Percentiles rank a stretch among this genome's conserved stretches.
Conservation (phyloP, 1,140 invertebrate genomes). For the Drosophila malerkotliana region DNA sequence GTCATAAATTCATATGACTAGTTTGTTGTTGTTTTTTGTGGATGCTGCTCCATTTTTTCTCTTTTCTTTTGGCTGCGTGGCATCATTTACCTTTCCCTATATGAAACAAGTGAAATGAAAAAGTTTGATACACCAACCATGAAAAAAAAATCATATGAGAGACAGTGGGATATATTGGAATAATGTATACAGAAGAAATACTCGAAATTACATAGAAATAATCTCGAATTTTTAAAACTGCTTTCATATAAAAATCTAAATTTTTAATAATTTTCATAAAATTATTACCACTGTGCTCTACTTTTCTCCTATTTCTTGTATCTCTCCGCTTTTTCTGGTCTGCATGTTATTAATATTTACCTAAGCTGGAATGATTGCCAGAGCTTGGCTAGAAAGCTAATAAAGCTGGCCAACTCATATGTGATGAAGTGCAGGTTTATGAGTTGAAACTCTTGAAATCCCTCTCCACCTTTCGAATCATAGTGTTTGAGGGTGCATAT, state of each 20-base stretch:
- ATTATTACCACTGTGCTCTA: slow-evolving; percentile 17
- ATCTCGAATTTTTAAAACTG: no score
- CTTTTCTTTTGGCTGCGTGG: slow-evolving; percentile 10
- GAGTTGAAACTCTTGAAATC: slow-evolving; percentile 28
- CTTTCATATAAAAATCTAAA: no score
- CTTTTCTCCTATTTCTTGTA: slow-evolving; percentile 4
- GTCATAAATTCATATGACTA: slow-evolving; percentile 80
- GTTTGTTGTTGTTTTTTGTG: slow-evolving; percentile 53
- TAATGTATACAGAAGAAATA: no score
- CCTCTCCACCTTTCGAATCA: slow-evolving; percentile 6
- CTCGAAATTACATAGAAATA: no score
- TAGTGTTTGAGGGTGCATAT: slow-evolving; percentile 53
- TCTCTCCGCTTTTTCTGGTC: slow-evolving; percentile 4
- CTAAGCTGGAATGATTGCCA: slow-evolving; percentile 54
- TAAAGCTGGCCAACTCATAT: slow-evolving; percentile 53
- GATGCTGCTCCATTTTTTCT: slow-evolving; percentile 25
- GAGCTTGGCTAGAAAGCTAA: slow-evolving; percentile 61
- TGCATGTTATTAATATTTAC: slow-evolving; percentile 77
- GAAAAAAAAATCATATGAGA: slow-evolving; percentile 7
- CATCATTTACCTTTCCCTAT: slow-evolving; percentile 34
- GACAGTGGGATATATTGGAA: slow-evolving; percentile 11
- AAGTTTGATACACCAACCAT: slow-evolving; percentile 44
- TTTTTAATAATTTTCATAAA: not conserved
- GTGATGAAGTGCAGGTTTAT: slow-evolving; percentile 19
- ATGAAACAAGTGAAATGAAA: slow-evolving; percentile 56